Conservation (phyloP, 2,888 invertebrate species). For the Taphrorychus bicolor region DNA sequence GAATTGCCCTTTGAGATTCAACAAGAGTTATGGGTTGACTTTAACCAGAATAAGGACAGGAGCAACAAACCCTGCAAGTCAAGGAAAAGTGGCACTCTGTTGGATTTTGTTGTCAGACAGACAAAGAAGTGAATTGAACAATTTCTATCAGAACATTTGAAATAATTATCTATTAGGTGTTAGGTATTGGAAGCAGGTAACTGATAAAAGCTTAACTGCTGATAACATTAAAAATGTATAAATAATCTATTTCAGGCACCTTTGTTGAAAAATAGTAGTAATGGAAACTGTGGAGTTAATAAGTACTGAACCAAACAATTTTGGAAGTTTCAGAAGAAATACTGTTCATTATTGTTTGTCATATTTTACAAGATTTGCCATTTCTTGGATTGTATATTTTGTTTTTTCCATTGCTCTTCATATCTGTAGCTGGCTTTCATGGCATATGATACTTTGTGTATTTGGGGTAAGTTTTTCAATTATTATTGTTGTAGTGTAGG, state of each 20-base stretch:
- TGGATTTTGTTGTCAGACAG: slow-evolving; percentile 64
- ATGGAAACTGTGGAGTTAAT: background rate
- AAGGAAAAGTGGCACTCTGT: slow-evolving; percentile 68
- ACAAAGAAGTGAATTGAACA: background rate
- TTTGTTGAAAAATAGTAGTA: background rate
- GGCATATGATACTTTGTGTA: background rate
- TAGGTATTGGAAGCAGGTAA: background rate
- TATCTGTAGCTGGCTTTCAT: background rate
- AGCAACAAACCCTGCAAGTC: slow-evolving; percentile 58
- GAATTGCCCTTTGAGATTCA: slow-evolving; percentile 76
- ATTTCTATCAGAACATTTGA: too few species aligned
- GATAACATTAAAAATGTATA: background rate
- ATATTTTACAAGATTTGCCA: background rate
- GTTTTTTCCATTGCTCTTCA: background rate
- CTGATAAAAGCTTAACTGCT: background rate
- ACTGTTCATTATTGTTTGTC: background rate
- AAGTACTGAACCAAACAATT: background rate
- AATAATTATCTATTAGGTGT: too few species aligned
- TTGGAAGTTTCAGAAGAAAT: background rate
- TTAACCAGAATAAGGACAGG: slow-evolving; percentile 58
- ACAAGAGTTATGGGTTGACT: slow-evolving; percentile 74
- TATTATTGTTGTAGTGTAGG: background rate
- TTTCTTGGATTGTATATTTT: background rate
- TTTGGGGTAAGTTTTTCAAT: background rate
- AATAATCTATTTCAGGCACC: background rate